These are phyloP conservation scores for Stichopus horrens DNA, from an alignment of 53 echinoderm and acorn worm species.

Conservation along the genomic window DNA sequence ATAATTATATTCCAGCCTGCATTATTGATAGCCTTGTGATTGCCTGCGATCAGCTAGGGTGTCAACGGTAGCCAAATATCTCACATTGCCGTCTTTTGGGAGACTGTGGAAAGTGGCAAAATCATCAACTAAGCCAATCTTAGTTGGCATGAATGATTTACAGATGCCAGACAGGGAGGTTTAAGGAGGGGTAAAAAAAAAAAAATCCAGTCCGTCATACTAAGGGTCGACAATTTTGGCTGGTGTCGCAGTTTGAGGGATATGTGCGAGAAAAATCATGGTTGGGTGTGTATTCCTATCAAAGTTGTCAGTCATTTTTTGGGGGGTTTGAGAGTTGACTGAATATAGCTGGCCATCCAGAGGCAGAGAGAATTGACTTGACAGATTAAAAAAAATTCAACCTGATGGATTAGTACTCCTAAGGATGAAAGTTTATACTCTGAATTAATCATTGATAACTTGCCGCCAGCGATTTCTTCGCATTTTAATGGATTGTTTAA, in stretches of 20 bases:
- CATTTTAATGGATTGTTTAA: slow-evolving; percentile 35
- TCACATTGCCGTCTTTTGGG: slow-evolving; percentile 33
- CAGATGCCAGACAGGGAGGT: slow-evolving; percentile 38
- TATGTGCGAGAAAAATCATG: slow-evolving; percentile 43
- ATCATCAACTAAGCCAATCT: slow-evolving; percentile 52
- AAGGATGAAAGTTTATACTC: slow-evolving; percentile 34
- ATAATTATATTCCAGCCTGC: slow-evolving; percentile 50
- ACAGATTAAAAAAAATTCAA: slow-evolving; percentile 27
- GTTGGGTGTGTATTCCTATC: slow-evolving; percentile 43
- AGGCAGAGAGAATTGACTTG: neutral
- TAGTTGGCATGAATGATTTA: slow-evolving; percentile 46
- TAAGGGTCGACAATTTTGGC: slow-evolving; percentile 29
- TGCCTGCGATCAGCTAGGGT: slow-evolving; percentile 44
- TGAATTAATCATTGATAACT: slow-evolving; percentile 13
- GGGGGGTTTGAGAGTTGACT: slow-evolving; percentile 12
- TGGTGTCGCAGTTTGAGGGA: slow-evolving; percentile 43
- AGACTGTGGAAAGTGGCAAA: slow-evolving; percentile 45
- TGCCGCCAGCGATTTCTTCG: slow-evolving; percentile 21
- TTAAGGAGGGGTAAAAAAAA: slow-evolving; percentile 36
- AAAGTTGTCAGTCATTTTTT: slow-evolving; percentile 30
- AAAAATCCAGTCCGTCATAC: slow-evolving; percentile 36
- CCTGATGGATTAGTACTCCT: neutral
- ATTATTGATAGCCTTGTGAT: slow-evolving; percentile 51
- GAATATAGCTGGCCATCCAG: neutral
- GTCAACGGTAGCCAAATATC: slow-evolving; percentile 46